Conservation (phyloP, 1,140 invertebrate species). For the Drosophila rhopaloa region DNA sequence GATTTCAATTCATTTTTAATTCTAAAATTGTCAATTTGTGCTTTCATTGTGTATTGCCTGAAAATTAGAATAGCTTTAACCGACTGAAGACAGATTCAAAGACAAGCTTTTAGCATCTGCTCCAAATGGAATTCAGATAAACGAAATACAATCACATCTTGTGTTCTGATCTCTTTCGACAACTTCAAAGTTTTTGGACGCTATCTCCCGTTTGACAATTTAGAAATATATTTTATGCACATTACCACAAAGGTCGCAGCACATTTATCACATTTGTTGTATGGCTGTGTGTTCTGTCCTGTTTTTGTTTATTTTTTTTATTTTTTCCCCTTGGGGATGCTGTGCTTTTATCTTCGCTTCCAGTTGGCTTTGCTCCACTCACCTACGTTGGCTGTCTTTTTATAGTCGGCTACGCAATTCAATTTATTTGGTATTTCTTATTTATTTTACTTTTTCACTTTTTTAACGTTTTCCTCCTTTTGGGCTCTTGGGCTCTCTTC, state of each 20-base stretch:
- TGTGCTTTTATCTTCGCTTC: slow-evolving; percentile 40
- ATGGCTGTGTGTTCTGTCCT: slow-evolving; percentile 9
- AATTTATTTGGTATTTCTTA: slow-evolving; percentile 75
- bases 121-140: slow-evolving; percentile 24
- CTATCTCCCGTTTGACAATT: slow-evolving; percentile 22
- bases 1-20: not conserved
- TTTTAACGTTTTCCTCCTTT: slow-evolving; percentile 16
- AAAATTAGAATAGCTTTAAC: not conserved
- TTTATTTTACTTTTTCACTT: slow-evolving; percentile 63
- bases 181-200: not conserved
- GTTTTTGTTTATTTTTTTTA: slow-evolving; percentile 40
- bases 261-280: slow-evolving; percentile 67
- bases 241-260: slow-evolving; percentile 62
- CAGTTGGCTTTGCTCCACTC: slow-evolving; percentile 55
- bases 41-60: not conserved
- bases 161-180: slow-evolving; percentile 24
- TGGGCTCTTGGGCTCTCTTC: slow-evolving; percentile 31
- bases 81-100: slow-evolving; percentile 8
- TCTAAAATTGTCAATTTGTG: not conserved
- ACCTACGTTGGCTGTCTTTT: slow-evolving; percentile 68
- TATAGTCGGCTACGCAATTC: slow-evolving; percentile 68
- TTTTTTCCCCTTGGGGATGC: slow-evolving; percentile 17
- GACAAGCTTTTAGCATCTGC: slow-evolving; percentile 21
- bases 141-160: slow-evolving; percentile 25
- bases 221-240: slow-evolving; percentile 59